Percentiles rank a stretch among this genome's conserved stretches.
These are phyloP conservation scores for Hippolais icterina DNA, from an alignment of 2,113 vertebrate genomes.

Conservation along the genomic window DNA sequence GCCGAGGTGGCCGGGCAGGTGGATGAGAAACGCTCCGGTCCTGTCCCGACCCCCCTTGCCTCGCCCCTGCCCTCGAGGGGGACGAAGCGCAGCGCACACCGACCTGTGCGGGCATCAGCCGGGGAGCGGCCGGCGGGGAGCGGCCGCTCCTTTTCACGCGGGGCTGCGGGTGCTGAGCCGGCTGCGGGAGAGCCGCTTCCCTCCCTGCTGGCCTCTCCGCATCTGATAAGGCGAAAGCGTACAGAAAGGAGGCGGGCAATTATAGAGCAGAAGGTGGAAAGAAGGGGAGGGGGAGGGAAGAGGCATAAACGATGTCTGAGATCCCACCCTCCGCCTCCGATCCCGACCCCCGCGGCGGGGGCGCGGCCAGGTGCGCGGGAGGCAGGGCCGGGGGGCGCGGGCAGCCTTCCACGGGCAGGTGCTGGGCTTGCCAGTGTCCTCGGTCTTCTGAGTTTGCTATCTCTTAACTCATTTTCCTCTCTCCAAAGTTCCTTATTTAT, in stretches of 20 bases:
- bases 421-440: background rate
- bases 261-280: constrained; percentile 57
- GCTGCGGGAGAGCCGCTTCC: background rate
- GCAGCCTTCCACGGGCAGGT: background rate
- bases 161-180: background rate
- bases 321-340: background rate
- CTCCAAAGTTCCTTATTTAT: background rate
- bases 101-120: constrained; percentile 32
- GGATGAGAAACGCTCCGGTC: background rate
- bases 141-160: background rate
- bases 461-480: background rate
- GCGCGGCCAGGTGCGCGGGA: constrained; percentile 26
- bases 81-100: background rate
- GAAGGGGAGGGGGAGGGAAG: background rate
- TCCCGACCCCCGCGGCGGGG: background rate
- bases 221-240: background rate
- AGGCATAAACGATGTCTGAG: background rate
- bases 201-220: background rate
- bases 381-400: background rate
- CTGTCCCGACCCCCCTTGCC: background rate
- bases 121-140: background rate
- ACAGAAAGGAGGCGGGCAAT: constrained; percentile 49
- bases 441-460: background rate
- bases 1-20: background rate
- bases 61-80: background rate